Evolutionary conservation across 2,113 vertebrate species (phyloP).

Genomic region (Tringa solitaria): DNA sequence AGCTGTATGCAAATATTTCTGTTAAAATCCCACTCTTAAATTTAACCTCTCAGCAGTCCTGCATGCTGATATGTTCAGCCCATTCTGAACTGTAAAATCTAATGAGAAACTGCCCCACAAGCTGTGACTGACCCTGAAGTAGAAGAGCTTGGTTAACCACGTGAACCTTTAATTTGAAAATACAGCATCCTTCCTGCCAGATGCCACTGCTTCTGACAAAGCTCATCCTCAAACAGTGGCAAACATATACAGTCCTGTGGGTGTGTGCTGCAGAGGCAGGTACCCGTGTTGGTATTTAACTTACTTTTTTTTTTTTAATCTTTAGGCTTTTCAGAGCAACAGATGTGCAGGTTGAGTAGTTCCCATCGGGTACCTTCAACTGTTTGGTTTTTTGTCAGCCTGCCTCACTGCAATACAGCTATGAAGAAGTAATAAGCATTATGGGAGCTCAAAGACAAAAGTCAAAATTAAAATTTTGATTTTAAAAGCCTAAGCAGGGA

Average conservation of each 20-base stretch:
- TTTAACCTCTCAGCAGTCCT: not conserved
- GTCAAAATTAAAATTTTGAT: not conserved
- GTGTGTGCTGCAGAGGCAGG: not conserved
- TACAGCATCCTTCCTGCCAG: not conserved
- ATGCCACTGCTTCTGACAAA: not conserved
- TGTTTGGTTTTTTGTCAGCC: not conserved
- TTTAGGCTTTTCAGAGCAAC: not conserved
- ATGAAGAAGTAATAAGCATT: not conserved
- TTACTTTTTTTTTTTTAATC: not conserved
- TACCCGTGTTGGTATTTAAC: not conserved
- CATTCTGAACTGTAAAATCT: not conserved
- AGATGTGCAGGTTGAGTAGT: not conserved
- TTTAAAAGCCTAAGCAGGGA: not conserved
- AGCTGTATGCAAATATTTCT: not conserved
- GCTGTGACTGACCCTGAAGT: not conserved
- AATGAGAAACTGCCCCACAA: not conserved
- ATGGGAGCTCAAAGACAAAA: not conserved
- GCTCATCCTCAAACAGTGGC: not conserved
- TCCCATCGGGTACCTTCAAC: not conserved
- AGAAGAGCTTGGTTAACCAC: not conserved
- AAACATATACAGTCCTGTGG: rapidly evolving
- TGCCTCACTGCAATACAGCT: not conserved
- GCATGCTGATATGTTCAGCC: not conserved
- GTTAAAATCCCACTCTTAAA: not conserved
- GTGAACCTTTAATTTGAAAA: not conserved